A percentile compares a stretch with the other conserved stretches of the same genome.
phyloP scores from a whole-genome alignment of 2,888 invertebrate species.

The Netelia fuscicornis region DNA sequence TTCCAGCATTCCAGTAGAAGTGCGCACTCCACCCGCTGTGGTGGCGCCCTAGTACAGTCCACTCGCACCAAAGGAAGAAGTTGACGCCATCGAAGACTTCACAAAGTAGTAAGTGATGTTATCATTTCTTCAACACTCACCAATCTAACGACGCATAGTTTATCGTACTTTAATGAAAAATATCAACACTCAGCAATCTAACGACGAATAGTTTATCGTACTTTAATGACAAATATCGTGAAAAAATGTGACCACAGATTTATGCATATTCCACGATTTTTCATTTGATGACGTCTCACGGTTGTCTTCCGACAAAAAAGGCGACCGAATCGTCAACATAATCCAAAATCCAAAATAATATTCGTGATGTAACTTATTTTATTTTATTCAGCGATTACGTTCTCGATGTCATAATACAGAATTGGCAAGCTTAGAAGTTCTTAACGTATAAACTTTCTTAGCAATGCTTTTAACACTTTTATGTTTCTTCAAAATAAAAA shows the following conservation, averaged over 20 bases:
- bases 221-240: too few species aligned
- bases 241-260: too few species aligned
- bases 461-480: neutral
- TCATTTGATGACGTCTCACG: too few species aligned
- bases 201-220: too few species aligned
- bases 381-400: neutral
- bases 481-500: conserved; percentile 29
- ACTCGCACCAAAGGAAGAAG: neutral
- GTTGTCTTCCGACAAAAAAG: neutral
- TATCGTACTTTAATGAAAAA: too few species aligned
- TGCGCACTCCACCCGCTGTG: neutral
- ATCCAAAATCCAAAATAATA: neutral
- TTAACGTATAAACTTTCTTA: neutral
- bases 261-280: too few species aligned
- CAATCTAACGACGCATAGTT: too few species aligned
- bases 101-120: too few species aligned
- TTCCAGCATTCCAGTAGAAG: neutral
- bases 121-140: too few species aligned
- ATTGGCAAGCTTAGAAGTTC: neutral
- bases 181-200: too few species aligned
- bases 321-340: neutral
- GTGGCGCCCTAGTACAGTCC: neutral
- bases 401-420: neutral
- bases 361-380: neutral
- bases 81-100: too few species aligned